These are phyloP conservation scores for Amorpha juglandis DNA, from an alignment of 2,888 invertebrate genomes.

Conservation along the genomic window DNA sequence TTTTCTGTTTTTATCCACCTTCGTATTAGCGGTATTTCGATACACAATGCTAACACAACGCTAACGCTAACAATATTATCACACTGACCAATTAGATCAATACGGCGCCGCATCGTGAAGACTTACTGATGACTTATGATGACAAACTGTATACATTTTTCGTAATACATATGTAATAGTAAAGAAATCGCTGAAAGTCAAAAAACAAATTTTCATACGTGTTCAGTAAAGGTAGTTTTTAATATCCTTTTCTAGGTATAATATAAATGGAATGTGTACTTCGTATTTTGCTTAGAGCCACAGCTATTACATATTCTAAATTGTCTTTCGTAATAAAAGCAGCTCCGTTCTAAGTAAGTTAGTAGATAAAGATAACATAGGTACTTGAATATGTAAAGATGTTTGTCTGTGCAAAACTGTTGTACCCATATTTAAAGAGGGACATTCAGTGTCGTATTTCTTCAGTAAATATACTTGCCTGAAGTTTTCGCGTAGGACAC, in stretches of 20 bases:
- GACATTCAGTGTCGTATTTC: constrained; percentile 3
- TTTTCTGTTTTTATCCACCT: too few relatives aligned
- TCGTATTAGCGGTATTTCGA: too few relatives aligned
- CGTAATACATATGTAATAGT: too few relatives aligned
- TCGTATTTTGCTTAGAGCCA: not conserved
- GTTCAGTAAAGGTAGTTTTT: not conserved
- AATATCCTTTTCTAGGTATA: not conserved
- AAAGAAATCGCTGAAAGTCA: too few relatives aligned
- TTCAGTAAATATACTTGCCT: constrained; percentile 10
- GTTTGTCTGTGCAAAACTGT: constrained; percentile 8
- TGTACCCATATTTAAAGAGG: not conserved
- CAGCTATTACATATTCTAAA: constrained; percentile 2
- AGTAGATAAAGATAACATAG: constrained; percentile 16
- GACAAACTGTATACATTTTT: too few relatives aligned
- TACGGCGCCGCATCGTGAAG: too few relatives aligned
- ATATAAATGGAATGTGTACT: not conserved
- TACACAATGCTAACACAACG: too few relatives aligned
- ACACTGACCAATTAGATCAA: too few relatives aligned
- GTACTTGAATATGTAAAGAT: constrained; percentile 2
- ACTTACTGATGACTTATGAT: too few relatives aligned
- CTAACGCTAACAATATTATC: too few relatives aligned
- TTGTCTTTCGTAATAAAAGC: not conserved
- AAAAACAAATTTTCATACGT: too few relatives aligned
- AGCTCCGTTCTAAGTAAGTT: constrained; percentile 1
- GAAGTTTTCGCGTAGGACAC: constrained; percentile 14